These are phyloP conservation scores for Pachyseris speciosa DNA, from an alignment of 64 coral and sea anemone genomes.

Conservation along the genomic window DNA sequence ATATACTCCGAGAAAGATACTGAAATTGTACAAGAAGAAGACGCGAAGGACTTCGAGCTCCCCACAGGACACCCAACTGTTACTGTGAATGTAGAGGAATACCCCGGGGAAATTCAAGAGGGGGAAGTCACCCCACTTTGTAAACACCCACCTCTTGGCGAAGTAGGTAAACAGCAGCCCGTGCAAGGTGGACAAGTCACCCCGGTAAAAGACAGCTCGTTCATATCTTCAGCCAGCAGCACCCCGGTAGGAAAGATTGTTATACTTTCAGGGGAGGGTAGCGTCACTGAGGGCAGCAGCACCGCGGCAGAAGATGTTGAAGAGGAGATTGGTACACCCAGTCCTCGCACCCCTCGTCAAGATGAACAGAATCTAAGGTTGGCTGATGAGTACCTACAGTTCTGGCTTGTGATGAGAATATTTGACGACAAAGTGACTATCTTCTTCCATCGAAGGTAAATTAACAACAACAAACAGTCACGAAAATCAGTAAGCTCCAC, in stretches of 20 bases:
- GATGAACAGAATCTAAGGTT: neutral
- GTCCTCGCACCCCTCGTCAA: conserved; percentile 21
- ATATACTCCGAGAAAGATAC: neutral
- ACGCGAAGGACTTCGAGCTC: neutral
- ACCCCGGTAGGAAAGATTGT: neutral
- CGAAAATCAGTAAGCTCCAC: no score
- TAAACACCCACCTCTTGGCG: neutral
- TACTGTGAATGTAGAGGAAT: neutral
- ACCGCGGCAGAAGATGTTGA: neutral
- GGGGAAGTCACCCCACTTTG: neutral
- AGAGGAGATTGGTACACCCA: neutral
- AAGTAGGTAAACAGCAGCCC: neutral
- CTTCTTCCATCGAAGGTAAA: conserved; percentile 91
- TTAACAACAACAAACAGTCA: no score
- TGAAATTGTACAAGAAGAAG: neutral
- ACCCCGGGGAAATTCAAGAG: neutral
- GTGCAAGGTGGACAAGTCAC: neutral
- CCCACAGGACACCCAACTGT: neutral
- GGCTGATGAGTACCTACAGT: conserved; percentile 38
- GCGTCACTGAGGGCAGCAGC: neutral
- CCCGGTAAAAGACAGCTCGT: neutral
- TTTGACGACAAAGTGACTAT: conserved; percentile 84
- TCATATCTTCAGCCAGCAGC: neutral
- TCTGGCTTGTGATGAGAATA: conserved; percentile 91
- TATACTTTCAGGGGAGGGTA: neutral